These are phyloP conservation scores for Natrix natrix DNA, from an alignment of 2,797 vertebrate genomes.

Conservation along the genomic window DNA sequence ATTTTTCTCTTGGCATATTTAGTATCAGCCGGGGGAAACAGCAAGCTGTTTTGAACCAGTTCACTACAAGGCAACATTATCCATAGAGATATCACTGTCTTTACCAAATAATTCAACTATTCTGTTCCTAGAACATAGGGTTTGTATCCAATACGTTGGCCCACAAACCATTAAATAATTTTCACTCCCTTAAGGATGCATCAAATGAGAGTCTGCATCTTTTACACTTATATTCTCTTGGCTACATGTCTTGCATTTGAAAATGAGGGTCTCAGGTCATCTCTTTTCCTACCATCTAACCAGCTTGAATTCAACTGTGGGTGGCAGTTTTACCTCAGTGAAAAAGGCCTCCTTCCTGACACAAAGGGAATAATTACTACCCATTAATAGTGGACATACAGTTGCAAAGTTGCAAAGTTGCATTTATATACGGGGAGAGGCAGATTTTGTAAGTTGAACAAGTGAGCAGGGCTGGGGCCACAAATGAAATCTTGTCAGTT, in stretches of 20 bases:
- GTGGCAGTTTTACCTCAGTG: neutral
- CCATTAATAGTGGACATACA: neutral
- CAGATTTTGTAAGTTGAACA: neutral
- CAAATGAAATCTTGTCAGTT: neutral
- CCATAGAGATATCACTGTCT: neutral
- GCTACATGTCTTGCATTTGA: neutral
- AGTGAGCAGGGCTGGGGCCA: neutral
- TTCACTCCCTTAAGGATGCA: neutral
- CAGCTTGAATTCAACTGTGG: neutral
- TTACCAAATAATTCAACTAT: neutral
- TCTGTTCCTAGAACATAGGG: neutral
- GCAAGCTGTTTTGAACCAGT: conserved; percentile 7
- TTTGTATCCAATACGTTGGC: neutral
- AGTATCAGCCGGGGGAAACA: conserved; percentile 7
- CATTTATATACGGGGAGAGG: neutral
- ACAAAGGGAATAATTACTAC: neutral
- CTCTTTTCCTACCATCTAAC: neutral
- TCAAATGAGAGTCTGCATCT: neutral
- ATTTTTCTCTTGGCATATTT: conserved; percentile 27
- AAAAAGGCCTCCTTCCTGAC: neutral
- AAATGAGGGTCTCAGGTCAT: neutral
- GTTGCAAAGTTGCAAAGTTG: neutral
- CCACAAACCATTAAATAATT: neutral
- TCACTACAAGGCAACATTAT: neutral
- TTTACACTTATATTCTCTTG: neutral